Base-by-base conservation (phyloP, 1,140 invertebrate genomes). In the Drosophila rhopaloa region DNA sequence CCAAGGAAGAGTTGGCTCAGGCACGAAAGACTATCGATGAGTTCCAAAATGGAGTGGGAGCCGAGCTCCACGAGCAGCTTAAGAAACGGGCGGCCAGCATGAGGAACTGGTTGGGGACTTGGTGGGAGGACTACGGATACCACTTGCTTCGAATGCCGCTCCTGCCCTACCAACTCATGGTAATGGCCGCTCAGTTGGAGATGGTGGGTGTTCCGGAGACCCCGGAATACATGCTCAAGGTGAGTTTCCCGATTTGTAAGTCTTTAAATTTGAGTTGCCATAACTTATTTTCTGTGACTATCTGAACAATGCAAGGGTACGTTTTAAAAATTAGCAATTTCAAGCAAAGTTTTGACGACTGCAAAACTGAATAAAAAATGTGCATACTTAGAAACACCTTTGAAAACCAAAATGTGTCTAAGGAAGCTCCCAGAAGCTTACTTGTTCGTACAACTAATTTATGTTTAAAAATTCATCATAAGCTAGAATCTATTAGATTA, bases 121-220 rank as follows among this genome's bases (percentile, higher is more conserved):
- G 95, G 95, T 96, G 96, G 96, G 96, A 96, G 91, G 94, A 96
- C 79, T 96, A 95, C 91, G 95, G 95, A 1, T 96, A 96, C 89
- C 93, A 96, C 27, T 80, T 93, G 51, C 93, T 95, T 14, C 92
- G 96, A 37, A 92, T 94, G 44, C 94, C 96, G 0, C 93, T 96
- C 16, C 94, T 96, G 93, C 93, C 93, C 29, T 93, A 88, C 38
- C 91, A 88, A 32, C 81, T 92, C 5, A 93, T 93, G 91, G 58
- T 79, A 0, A 91, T 90, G 86, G 61, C 86, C 6, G 41, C 81
- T 2, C 77, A 90, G 19, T 19, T 92, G 29, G 68, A 80, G 38
- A 24, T 83, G 37, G 73, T 91, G 27, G 78, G 72, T 32, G 65
- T 91, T 16, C 77, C 79, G 8, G 83, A 92, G 65, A 91, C 81